Base-by-base conservation (phyloP, 2,797 vertebrate species). In the Falco naumanni region DNA sequence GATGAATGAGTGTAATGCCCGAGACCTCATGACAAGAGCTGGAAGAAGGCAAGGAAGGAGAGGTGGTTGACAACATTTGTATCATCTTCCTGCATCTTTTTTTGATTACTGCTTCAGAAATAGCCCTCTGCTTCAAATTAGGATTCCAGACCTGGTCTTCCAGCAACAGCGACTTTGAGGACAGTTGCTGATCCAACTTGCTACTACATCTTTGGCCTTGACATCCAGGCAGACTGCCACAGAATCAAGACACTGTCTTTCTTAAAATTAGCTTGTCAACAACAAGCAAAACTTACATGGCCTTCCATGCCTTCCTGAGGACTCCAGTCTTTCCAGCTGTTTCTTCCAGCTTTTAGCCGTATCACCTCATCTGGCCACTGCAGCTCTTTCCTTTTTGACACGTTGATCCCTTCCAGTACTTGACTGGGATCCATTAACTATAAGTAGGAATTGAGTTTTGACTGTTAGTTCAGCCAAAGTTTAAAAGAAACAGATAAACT, bases 301-400 rank as follows among this genome's bases (percentile, higher is more conserved):
- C 99, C 99, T 98, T 99, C 99, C 99, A 99, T 99, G 98, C 99
- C 99, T 98, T 99, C 99, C 93, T 99, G 97, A 94, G 99, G 99
- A 98, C 98, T 99, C 99, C 99, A 99, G 97, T 99, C 99, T 97
- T 99, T 99, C 99, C 99, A 99, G 98, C 98, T 99, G 98, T 98
- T 99, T 93, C 99, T 99, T 94, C 99, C 99, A 81, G 99, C 99
- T 98, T 99, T 99, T 96, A 99, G 98, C 97, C 99, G 98, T 97
- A 99, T 97, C 3, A 98, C 98, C 97, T 99, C 99, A 53, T 99
- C 99, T 79, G 99, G 99, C 99, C 99, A 99, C 98, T 99, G 99
- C 96, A 99, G 98, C 97, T 99, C 99, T 96, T 99, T 99, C 90
- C 99, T 98, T 98, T 99, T 99, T 24, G 99, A 99, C 93, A 99